These are phyloP conservation scores for Daboia siamensis DNA, from an alignment of 2,113 vertebrate species.

Conservation along the genomic window DNA sequence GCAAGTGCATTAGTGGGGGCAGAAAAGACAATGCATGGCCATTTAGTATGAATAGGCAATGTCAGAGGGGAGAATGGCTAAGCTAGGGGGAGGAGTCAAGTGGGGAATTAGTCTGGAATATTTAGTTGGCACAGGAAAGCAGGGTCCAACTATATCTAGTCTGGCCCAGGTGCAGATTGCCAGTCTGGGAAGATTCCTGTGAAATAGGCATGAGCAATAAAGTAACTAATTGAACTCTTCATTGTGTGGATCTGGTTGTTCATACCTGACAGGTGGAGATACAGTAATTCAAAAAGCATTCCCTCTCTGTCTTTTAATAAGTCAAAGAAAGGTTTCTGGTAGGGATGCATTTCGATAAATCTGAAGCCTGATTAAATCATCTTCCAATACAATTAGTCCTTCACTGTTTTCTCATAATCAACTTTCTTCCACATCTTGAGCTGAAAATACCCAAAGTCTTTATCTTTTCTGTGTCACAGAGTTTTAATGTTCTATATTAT, in stretches of 20 bases:
- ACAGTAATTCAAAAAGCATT: neutral
- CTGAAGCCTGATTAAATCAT: neutral
- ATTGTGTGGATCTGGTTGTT: neutral
- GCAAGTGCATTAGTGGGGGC: neutral
- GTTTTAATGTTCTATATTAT: slow-evolving; percentile 10
- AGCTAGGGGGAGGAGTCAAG: neutral
- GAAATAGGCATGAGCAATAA: neutral
- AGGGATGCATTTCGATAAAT: neutral
- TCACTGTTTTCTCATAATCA: neutral
- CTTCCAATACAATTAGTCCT: neutral
- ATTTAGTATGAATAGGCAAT: neutral
- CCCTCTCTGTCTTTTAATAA: neutral
- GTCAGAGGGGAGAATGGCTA: neutral
- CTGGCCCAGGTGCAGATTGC: neutral
- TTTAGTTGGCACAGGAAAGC: neutral
- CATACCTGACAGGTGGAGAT: neutral
- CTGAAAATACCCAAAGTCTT: neutral
- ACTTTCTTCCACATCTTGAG: neutral
- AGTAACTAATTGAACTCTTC: neutral
- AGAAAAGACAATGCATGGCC: neutral
- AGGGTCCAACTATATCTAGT: neutral
- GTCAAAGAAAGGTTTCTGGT: neutral
- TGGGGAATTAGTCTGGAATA: neutral
- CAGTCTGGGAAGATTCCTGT: neutral
- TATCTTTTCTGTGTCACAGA: rapidly evolving